Evolutionary conservation across 2,113 vertebrate genomes (phyloP).

Genomic region (Carlito syrichta): DNA sequence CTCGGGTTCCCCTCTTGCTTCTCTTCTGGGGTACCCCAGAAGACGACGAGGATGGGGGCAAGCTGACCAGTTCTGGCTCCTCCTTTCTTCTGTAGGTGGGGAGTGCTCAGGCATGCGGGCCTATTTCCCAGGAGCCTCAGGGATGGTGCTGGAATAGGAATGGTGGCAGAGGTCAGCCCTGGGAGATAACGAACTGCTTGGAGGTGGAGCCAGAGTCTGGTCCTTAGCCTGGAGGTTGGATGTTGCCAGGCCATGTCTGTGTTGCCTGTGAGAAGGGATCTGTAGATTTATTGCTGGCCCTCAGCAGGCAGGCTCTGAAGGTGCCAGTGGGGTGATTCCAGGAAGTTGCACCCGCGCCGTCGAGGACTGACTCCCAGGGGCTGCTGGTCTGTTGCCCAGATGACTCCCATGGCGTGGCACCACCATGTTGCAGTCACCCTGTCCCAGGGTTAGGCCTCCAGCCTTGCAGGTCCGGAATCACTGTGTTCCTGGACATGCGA

Average conservation of each 20-base stretch:
- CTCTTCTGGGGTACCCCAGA: background rate
- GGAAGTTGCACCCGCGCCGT: background rate
- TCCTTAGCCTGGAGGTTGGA: background rate
- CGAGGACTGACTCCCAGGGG: background rate
- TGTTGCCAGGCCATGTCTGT: background rate
- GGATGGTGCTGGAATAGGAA: background rate
- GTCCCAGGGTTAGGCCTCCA: background rate
- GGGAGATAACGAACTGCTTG: rapidly evolving
- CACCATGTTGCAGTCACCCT: rapidly evolving
- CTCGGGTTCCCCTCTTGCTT: background rate
- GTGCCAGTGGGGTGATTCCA: background rate
- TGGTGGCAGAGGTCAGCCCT: background rate
- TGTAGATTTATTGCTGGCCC: rapidly evolving
- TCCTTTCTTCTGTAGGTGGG: background rate
- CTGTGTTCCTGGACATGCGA: background rate
- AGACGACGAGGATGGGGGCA: background rate
- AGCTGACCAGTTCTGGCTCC: background rate
- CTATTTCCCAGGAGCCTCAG: background rate
- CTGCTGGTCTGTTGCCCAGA: background rate
- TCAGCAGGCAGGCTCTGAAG: background rate
- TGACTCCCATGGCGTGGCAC: rapidly evolving
- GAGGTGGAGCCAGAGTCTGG: background rate
- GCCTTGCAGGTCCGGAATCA: background rate
- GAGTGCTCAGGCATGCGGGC: background rate
- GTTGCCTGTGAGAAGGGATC: rapidly evolving